phyloP scores from a whole-genome alignment of 1,140 invertebrate genomes.

The Uloborus diversus region DNA sequence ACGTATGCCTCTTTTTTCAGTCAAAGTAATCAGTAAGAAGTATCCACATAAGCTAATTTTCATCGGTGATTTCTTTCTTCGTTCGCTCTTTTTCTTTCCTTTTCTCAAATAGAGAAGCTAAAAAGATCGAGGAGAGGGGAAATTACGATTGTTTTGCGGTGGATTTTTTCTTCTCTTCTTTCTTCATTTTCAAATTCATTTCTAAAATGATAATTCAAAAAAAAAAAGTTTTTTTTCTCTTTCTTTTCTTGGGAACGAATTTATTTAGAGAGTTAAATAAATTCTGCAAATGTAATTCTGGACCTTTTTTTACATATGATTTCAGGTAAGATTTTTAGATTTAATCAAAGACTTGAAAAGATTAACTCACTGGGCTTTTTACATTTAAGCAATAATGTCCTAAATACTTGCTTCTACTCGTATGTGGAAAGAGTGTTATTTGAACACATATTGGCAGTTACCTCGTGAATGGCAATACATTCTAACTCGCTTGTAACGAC shows the following conservation, averaged over 20 bases:
- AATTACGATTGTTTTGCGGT: background rate
- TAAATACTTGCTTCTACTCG: too few relatives aligned
- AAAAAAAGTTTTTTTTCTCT: background rate
- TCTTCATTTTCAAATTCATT: background rate
- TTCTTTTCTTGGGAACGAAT: background rate
- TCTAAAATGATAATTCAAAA: background rate
- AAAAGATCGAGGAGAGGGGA: background rate
- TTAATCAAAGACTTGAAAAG: too few relatives aligned
- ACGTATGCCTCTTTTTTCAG: constrained; percentile 4
- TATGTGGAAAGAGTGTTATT: too few relatives aligned
- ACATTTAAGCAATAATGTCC: too few relatives aligned
- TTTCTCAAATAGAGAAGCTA: background rate
- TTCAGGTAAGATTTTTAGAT: too few relatives aligned
- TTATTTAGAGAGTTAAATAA: background rate
- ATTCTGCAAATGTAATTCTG: background rate
- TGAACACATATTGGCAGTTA: too few relatives aligned
- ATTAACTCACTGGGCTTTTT: too few relatives aligned
- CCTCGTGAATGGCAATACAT: too few relatives aligned
- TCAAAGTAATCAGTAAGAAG: constrained; percentile 29
- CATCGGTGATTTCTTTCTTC: background rate
- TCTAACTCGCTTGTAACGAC: too few relatives aligned
- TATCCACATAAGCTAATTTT: constrained; percentile 49
- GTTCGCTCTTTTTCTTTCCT: background rate
- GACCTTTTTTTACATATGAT: too few relatives aligned
- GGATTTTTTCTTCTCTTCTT: background rate